Evolutionary conservation across 2,888 invertebrate species (phyloP).

Genomic region (Thymelicus acteon): DNA sequence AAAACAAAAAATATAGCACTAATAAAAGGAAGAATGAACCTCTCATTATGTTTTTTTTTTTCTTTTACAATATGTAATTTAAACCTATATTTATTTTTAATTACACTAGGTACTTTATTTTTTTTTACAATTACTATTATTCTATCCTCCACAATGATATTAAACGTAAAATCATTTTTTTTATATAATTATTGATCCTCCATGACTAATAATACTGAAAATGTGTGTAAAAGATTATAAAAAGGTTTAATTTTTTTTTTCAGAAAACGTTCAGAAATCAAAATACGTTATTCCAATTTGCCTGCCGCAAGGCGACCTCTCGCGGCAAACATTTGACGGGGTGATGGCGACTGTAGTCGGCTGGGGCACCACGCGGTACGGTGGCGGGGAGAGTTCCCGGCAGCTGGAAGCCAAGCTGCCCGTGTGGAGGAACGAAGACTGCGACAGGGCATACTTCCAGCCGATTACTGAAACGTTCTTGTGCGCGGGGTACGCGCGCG

Average conservation of each 20-base stretch:
- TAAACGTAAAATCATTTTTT: no score
- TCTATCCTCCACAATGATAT: no score
- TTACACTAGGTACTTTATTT: no score
- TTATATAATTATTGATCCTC: no score
- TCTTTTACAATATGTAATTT: no score
- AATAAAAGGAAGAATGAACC: no score
- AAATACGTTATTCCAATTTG: constrained; percentile 95
- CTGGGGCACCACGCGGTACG: constrained; percentile 96
- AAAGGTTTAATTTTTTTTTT: constrained; percentile 37
- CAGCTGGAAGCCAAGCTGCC: constrained; percentile 94
- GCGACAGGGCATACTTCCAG: constrained; percentile 95
- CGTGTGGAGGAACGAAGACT: constrained; percentile 95
- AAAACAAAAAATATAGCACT: no score
- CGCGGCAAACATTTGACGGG: constrained; percentile 86
- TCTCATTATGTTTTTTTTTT: no score
- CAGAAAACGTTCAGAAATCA: constrained; percentile 90
- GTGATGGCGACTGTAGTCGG: constrained; percentile 95
- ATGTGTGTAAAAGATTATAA: background rate
- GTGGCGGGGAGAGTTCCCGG: constrained; percentile 94
- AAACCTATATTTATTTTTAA: no score
- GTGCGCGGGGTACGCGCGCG: constrained; percentile 95
- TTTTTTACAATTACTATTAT: no score
- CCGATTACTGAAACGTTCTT: constrained; percentile 95
- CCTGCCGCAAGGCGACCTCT: constrained; percentile 87
- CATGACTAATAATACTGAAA: no score